These are phyloP conservation scores for Drosophila leonis DNA, from an alignment of 2,888 invertebrate genomes.

Conservation along the genomic window DNA sequence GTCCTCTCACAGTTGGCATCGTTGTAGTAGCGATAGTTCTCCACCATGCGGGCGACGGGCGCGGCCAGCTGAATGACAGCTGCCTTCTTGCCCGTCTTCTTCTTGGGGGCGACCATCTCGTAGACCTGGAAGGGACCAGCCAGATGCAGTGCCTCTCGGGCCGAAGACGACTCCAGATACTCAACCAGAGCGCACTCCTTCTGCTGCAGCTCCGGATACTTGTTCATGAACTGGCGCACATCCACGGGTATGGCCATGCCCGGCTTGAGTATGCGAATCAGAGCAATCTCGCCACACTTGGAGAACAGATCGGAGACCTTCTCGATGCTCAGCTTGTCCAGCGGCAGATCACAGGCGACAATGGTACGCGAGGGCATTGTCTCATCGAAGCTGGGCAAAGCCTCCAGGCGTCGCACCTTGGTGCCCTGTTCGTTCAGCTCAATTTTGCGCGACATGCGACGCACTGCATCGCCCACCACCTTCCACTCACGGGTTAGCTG, in stretches of 20 bases:
- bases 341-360: constrained; percentile 93
- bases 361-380: constrained; percentile 96
- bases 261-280: constrained; percentile 94
- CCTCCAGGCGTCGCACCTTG: constrained; percentile 93
- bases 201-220: constrained; percentile 94
- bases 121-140: constrained; percentile 89
- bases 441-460: constrained; percentile 90
- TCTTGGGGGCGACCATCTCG: constrained; percentile 92
- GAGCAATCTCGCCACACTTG: constrained; percentile 94
- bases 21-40: constrained; percentile 88
- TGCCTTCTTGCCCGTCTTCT: constrained; percentile 89
- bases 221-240: constrained; percentile 95
- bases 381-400: constrained; percentile 95
- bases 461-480: constrained; percentile 94
- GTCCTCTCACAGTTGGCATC: constrained; percentile 84
- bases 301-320: constrained; percentile 96
- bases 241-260: constrained; percentile 96
- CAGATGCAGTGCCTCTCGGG: constrained; percentile 92
- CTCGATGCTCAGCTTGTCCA: constrained; percentile 94
- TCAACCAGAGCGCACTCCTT: constrained; percentile 96
- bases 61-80: constrained; percentile 84
- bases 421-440: constrained; percentile 96
- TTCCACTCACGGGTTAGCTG: constrained; percentile 97
- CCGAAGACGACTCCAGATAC: constrained; percentile 94
- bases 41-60: constrained; percentile 87